A percentile compares a stretch with the other conserved stretches of the same genome.
These are phyloP conservation scores for Emmelina monodactyla DNA, from an alignment of 2,888 invertebrate species.

Conservation along the genomic window DNA sequence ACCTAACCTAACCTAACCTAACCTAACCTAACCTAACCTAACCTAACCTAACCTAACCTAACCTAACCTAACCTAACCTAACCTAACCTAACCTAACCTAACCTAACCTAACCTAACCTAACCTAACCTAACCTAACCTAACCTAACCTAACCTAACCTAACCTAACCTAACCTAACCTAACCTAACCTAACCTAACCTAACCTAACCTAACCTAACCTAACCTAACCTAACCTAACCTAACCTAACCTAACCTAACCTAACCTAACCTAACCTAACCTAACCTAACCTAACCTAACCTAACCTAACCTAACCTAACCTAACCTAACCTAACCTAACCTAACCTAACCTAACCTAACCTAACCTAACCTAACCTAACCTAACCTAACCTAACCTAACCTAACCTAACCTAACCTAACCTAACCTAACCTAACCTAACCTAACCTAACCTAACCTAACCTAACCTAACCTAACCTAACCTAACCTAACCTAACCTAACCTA, in stretches of 20 bases:
- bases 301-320: conserved; percentile 20
- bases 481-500: conserved; percentile 7
- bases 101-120: conserved; percentile 11
- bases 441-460: conserved; percentile 4
- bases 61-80: conserved; percentile 14
- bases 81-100: conserved; percentile 14
- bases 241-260: conserved; percentile 14
- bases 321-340: conserved; percentile 19
- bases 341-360: conserved; percentile 19
- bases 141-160: conserved; percentile 13
- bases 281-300: conserved; percentile 19
- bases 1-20: conserved; percentile 11
- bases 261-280: conserved; percentile 16
- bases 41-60: conserved; percentile 14
- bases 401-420: conserved; percentile 14
- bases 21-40: conserved; percentile 11
- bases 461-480: conserved; percentile 6
- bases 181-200: conserved; percentile 14
- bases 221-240: conserved; percentile 13
- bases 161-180: conserved; percentile 15
- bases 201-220: conserved; percentile 12
- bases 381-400: conserved; percentile 16
- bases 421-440: conserved; percentile 11
- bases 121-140: conserved; percentile 13
- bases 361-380: conserved; percentile 19